Base-by-base conservation (phyloP, 2,113 vertebrate genomes). In the Bombycilla garrulus region DNA sequence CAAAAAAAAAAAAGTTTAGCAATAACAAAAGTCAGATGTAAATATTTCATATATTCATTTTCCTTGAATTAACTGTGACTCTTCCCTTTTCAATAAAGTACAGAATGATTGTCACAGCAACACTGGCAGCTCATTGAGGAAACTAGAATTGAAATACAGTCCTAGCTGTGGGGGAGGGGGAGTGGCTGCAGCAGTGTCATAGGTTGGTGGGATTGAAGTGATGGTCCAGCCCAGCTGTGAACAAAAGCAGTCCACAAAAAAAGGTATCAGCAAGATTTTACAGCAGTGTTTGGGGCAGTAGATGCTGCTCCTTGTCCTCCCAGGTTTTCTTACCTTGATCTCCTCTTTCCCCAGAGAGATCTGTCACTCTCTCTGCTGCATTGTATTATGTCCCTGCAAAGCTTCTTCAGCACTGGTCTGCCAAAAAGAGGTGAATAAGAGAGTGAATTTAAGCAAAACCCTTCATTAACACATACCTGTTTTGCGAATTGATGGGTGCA, bases 11-110 rank as follows among this genome's bases (percentile, higher is more conserved):
- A 24, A 15, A 82, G 95, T 42, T 42, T 88, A 91, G 45, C 65
- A 91, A 86, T 38, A 91, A 85, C 17, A 73, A 81, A 69, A 94
- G n/a, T 56, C 76, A 72, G 6, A 21, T 9, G 15, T 92, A 81
- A 91, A 96, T 94, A 91, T 89, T 94, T 92, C 31, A 86, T 56
- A 82, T 77, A 70, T 93, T 95, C 57, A 76, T 95, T 96, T 96
- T 81, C 83, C 20, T 65, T 72, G 36, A 67, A 92, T 94, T 95
- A 88, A 90, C 53, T 82, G 35, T 82, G 93, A 44, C 6, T 93
- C 36, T 73, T 95, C 53, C 80, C 74, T 92, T 92, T 84, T 83
- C 90, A 96, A 84, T 84, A 93, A 93, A 47, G 45, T 85, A 82
- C 44, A 56, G 61, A 71, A 86, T 26, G 70, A 96, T 92, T 93